Evolutionary conservation across 2,113 vertebrate species (phyloP), one percentile per base, ranked within the genome.

Genomic region (Notothenia rossii): DNA sequence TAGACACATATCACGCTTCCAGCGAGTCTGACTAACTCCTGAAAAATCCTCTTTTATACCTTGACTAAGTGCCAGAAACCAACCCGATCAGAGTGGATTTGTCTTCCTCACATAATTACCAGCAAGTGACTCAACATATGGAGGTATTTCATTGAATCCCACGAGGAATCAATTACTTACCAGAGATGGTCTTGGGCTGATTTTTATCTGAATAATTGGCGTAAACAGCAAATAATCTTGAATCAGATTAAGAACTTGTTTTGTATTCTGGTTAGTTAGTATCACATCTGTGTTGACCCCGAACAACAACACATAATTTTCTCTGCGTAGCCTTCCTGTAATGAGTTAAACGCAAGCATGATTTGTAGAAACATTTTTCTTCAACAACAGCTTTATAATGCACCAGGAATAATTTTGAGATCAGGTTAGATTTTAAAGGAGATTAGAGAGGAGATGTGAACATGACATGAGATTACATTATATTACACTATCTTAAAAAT

Each of bases 91-190:
- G 85, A 88, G 75, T 87, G 88, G 0, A 64, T 74, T 59, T 3
- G 51, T 88, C 90, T 14, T 91, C 90, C 22, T 93, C 83, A 89
- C 94, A 18, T 88, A 86, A 74, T 95, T 94, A 0, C 87, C 85
- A 0, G 94, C 90, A 81, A 89, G 92, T 96, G 94, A 87, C 94
- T 95, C 85, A 89, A 53, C 70, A 73, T 53, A 81, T 75, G n/a
- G 25, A 55, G 40, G 49, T 81, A 55, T 85, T 75, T 79, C 60
- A 77, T 79, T 51, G 17, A 67, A 66, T 67, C 77, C 29, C 90
- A 91, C 67, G 69, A 90, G 88, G 86, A 81, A 87, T 76, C 51
- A 60, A 66, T 90, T 72, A 67, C 65, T 88, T 59, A 33, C 64
- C 22, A 10, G 50, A 82, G 65, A 75, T 63, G 78, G 51, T 67